Base-by-base conservation (phyloP, 2,797 vertebrate species). In the Neostethus bicornis region DNA sequence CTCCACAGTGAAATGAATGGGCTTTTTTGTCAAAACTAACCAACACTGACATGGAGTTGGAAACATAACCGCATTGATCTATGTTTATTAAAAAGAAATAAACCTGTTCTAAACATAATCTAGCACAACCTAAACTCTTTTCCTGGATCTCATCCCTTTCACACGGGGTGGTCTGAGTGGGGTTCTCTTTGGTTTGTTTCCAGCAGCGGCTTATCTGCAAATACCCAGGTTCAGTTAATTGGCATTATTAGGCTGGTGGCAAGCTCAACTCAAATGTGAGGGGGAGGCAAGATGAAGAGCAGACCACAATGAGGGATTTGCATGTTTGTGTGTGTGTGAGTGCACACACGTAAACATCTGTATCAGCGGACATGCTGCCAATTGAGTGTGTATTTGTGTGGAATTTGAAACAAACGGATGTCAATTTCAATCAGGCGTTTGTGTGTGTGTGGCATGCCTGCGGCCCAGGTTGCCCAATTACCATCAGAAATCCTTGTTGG, bases 391-490 rank as follows among this genome's bases (percentile, higher is more conserved):
- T 51, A 66, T n/a, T 25, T 26, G 67, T 67, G 71, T 44, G 48
- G 82, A 87, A 89, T 90, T 76, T 85, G 83, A 88, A 89, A 84
- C 79, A 78, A 83, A 78, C 71, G 68, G 65, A 87, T 90, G 88
- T 90, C 90, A 87, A 80, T 91, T 90, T 85, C 75, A 87, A 84
- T 90, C 89, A 89, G 72, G 50, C 51, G 28, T 51, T 50, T 23
- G 65, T 66, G 28, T 51, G 50, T 23, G 65, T 66, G 31, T 73
- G 75, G 67, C 81, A 65, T 73, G 85, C 81, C 81, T 55, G 60
- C 75, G 85, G 87, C 82, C 76, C 81, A 87, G 83, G 83, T 87
- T 89, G 85, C 63, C 85, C 86, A 91, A 90, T 92, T 90, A 91
- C 83, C 81, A 61, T 61, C 73, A 77, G 83, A 86, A 74, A 81